Conservation (phyloP, 2,113 vertebrate species). For the Pionites leucogaster region DNA sequence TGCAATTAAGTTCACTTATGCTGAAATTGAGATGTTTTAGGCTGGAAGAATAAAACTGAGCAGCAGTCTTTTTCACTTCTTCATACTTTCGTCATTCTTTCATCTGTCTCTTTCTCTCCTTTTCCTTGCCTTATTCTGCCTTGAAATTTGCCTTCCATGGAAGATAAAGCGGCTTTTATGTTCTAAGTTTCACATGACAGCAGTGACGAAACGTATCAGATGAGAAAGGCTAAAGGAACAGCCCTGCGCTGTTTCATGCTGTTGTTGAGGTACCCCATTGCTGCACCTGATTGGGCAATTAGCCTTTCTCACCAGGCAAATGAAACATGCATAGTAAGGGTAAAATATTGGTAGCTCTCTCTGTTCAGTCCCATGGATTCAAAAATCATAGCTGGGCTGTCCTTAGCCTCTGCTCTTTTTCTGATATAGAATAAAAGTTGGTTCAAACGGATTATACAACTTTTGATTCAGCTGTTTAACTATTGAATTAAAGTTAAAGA, state of each 20-base stretch:
- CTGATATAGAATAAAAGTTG: constrained; percentile 69
- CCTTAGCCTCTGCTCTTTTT: background rate
- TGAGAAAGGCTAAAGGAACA: background rate
- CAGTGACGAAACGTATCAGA: background rate
- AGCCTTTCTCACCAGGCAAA: background rate
- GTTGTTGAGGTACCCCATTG: background rate
- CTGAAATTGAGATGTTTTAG: background rate
- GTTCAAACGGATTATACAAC: constrained; percentile 74
- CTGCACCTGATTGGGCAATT: background rate
- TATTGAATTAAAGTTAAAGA: constrained; percentile 82
- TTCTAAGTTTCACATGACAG: background rate
- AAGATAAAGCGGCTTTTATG: background rate
- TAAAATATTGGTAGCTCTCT: background rate
- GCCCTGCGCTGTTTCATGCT: background rate
- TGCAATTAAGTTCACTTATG: background rate
- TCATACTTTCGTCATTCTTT: background rate
- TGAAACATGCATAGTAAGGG: rapidly evolving
- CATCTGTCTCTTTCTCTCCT: background rate
- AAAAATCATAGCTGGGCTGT: background rate
- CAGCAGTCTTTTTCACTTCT: background rate
- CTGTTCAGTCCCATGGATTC: background rate
- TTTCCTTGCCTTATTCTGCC: background rate
- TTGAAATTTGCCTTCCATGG: background rate
- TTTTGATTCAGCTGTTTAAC: constrained; percentile 80
- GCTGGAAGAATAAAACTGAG: background rate